Evolutionary conservation across 2,113 vertebrate genomes (phyloP).

Genomic region (Poicephalus gulielmi): DNA sequence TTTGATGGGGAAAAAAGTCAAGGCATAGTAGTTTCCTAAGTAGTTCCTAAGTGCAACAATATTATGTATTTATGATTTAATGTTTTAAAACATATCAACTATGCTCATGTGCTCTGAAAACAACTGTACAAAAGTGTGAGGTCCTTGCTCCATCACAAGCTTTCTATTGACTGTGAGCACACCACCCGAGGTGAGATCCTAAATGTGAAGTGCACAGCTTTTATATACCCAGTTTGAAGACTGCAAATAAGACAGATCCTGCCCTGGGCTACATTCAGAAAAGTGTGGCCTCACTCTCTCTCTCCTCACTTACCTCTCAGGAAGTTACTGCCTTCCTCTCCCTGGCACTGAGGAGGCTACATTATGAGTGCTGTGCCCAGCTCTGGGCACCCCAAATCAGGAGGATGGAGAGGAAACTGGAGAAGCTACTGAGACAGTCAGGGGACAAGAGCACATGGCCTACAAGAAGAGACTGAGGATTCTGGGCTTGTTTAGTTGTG

Average conservation of each 20-base stretch:
- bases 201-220: background rate
- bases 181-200: rapidly evolving
- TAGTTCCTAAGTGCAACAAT: background rate
- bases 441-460: background rate
- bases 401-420: background rate
- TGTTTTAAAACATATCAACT: background rate
- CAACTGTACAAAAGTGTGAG: background rate
- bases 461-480: background rate
- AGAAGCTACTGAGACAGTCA: background rate
- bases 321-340: background rate
- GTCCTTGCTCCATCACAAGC: background rate
- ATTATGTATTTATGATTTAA: background rate
- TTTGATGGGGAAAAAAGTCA: background rate
- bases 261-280: background rate
- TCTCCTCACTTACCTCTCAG: background rate
- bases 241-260: background rate
- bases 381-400: background rate
- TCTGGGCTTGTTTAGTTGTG: background rate
- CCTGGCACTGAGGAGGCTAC: background rate
- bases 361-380: background rate
- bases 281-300: background rate
- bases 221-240: background rate
- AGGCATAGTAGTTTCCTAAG: background rate
- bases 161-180: background rate
- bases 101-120: background rate